These are phyloP conservation scores for Athripsodes cinereus DNA, from an alignment of 2,888 invertebrate species.

Conservation along the genomic window DNA sequence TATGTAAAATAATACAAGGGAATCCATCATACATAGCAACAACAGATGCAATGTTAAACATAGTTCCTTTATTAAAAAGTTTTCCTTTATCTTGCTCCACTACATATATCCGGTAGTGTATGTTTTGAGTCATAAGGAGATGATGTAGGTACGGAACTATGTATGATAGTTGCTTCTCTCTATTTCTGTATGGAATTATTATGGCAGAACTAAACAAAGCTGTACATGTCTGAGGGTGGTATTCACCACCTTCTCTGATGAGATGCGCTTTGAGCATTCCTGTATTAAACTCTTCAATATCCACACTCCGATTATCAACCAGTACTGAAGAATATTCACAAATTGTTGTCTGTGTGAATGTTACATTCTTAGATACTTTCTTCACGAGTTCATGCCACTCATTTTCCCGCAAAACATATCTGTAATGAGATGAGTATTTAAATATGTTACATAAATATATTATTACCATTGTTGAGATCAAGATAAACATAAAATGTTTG, in stretches of 20 bases:
- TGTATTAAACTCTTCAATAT: slow-evolving; percentile 4
- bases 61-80: slow-evolving; percentile 81
- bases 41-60: slow-evolving; percentile 80
- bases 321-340: slow-evolving; percentile 22
- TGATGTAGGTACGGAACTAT: slow-evolving; percentile 84
- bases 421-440: slow-evolving; percentile 33
- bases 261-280: slow-evolving; percentile 7
- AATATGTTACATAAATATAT: not conserved
- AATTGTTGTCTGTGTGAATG: not conserved
- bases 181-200: slow-evolving; percentile 77
- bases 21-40: slow-evolving; percentile 68
- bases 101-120: slow-evolving; percentile 79
- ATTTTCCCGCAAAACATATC: slow-evolving; percentile 33
- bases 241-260: slow-evolving; percentile 23
- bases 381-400: slow-evolving; percentile 35
- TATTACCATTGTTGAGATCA: slow-evolving; percentile 7
- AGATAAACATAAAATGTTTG: not conserved
- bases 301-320: slow-evolving; percentile 15
- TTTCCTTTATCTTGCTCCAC: slow-evolving; percentile 73
- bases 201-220: slow-evolving; percentile 69
- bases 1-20: slow-evolving; percentile 83
- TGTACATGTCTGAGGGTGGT: slow-evolving; percentile 21
- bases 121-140: slow-evolving; percentile 69
- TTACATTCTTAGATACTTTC: slow-evolving; percentile 19
- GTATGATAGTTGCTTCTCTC: slow-evolving; percentile 64